Conservation (phyloP, 2,888 invertebrate species). For the Tenodera sinensis region DNA sequence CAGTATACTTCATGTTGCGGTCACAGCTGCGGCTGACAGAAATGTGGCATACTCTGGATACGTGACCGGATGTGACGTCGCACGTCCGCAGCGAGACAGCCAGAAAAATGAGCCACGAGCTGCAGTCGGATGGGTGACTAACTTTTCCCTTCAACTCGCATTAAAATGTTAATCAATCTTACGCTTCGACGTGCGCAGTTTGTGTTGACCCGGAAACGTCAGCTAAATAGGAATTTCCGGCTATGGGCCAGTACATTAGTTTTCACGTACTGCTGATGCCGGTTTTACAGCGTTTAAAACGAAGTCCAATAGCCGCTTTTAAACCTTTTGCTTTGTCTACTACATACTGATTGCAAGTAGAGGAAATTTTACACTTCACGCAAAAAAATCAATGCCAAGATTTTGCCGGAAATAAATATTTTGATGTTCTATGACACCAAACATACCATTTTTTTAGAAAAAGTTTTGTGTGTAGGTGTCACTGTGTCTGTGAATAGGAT, state of each 20-base stretch:
- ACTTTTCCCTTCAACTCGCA: background rate
- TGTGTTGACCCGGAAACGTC: background rate
- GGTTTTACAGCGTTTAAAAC: too few species aligned
- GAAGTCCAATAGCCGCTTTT: too few species aligned
- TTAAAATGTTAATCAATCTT: background rate
- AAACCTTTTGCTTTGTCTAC: background rate
- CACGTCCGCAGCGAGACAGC: background rate
- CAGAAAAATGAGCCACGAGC: background rate
- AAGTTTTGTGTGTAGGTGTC: too few species aligned
- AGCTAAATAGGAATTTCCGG: background rate
- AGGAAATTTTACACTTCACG: background rate
- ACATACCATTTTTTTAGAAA: too few species aligned
- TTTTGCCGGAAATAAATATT: background rate
- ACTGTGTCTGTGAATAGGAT: too few species aligned
- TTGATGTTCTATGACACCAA: too few species aligned
- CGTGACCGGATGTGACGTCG: background rate
- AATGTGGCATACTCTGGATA: background rate
- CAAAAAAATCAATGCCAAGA: background rate
- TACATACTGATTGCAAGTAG: background rate
- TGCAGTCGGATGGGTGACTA: background rate
- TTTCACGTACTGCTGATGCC: background rate
- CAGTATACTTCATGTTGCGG: background rate
- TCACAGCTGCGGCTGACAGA: background rate
- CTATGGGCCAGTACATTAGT: background rate
- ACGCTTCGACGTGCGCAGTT: background rate